These are phyloP conservation scores for Ormia ochracea DNA, from an alignment of 2,888 invertebrate species.

Conservation along the genomic window DNA sequence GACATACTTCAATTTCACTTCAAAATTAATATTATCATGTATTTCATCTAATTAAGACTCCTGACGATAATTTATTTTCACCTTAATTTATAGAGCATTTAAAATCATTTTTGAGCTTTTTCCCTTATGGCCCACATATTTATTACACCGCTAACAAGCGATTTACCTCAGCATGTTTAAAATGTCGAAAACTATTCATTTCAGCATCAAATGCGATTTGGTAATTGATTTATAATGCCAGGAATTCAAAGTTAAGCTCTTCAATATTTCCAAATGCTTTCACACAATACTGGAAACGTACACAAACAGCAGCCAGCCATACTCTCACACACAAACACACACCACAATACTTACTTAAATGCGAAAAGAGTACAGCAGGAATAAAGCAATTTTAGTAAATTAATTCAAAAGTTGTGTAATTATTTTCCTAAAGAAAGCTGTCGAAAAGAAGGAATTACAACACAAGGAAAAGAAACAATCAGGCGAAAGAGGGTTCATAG, in stretches of 20 bases:
- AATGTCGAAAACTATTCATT: constrained; percentile 6
- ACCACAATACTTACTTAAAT: background rate
- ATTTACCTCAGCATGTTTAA: background rate
- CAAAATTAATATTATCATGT: too few species aligned
- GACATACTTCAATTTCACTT: too few species aligned
- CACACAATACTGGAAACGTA: background rate
- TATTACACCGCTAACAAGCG: background rate
- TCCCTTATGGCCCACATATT: background rate
- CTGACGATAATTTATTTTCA: background rate
- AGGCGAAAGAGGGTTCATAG: background rate
- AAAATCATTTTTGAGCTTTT: background rate
- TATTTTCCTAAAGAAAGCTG: constrained; percentile 27
- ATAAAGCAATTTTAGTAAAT: constrained; percentile 42
- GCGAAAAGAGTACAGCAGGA: background rate
- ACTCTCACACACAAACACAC: background rate
- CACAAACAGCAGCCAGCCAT: background rate
- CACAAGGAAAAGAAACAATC: background rate
- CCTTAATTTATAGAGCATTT: background rate
- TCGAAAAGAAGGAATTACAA: background rate
- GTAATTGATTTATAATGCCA: constrained; percentile 47
- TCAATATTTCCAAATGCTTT: constrained; percentile 24
- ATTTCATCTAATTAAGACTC: background rate
- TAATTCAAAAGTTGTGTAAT: constrained; percentile 52
- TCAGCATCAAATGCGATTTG: constrained; percentile 31
- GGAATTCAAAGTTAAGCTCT: constrained; percentile 44